phyloP scores from a whole-genome alignment of 2,113 vertebrate genomes.

The Peucedramus taeniatus region DNA sequence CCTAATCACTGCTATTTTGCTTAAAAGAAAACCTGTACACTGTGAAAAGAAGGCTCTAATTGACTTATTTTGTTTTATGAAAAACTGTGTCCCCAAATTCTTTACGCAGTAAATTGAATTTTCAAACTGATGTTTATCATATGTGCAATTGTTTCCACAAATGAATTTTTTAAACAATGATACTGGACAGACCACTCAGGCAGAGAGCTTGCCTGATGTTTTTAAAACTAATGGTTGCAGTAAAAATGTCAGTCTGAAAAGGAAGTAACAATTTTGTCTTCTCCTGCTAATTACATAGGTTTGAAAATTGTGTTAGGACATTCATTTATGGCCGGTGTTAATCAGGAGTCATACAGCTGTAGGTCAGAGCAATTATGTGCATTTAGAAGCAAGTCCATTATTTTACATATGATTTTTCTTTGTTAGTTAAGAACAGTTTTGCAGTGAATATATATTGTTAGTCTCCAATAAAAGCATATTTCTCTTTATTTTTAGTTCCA shows the following conservation, averaged over 20 bases:
- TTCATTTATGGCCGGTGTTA: background rate
- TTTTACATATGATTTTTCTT: background rate
- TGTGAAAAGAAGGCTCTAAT: conserved; percentile 1
- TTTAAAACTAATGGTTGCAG: background rate
- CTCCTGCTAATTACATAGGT: background rate
- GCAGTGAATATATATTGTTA: background rate
- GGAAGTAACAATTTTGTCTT: conserved; percentile 9
- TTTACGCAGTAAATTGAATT: background rate
- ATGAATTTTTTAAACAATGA: background rate
- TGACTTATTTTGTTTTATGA: background rate
- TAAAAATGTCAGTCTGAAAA: background rate
- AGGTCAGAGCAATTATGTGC: background rate
- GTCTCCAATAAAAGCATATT: background rate
- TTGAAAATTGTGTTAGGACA: background rate
- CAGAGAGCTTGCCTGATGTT: background rate
- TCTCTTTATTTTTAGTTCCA: background rate
- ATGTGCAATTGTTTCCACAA: background rate
- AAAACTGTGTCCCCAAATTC: background rate
- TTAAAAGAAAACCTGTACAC: conserved; percentile 17
- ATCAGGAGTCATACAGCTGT: background rate
- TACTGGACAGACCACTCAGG: background rate
- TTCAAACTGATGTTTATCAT: conserved; percentile 3
- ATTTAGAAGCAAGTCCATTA: background rate
- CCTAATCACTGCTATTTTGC: background rate
- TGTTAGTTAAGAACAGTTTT: background rate